Conservation (phyloP, 2,888 invertebrate species). For the Anticlea derivata region DNA sequence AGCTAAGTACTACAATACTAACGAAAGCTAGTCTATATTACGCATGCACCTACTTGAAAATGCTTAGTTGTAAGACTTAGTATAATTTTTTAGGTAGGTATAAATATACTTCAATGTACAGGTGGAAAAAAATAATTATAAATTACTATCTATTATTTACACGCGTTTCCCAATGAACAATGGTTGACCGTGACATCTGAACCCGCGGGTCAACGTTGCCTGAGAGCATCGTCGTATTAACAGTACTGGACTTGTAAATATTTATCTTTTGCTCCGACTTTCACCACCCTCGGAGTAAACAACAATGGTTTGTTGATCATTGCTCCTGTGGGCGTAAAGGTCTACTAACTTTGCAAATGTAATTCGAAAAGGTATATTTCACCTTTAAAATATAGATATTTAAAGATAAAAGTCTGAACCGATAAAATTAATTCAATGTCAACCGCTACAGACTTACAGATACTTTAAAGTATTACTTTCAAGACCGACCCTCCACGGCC, state of each 20-base stretch:
- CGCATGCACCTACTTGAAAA: no score
- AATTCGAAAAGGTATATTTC: background rate
- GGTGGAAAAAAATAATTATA: no score
- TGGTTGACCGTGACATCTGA: slow-evolving; percentile 26
- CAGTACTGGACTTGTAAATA: slow-evolving; percentile 27
- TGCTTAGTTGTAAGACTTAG: no score
- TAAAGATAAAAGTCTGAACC: slow-evolving; percentile 16
- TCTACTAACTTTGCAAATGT: background rate
- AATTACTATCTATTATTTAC: slow-evolving; percentile 6
- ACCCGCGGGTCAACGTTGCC: slow-evolving; percentile 19
- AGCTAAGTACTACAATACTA: no score
- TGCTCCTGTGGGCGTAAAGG: slow-evolving; percentile 7
- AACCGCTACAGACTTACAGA: slow-evolving; percentile 19
- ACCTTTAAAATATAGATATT: background rate
- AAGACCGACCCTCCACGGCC: slow-evolving; percentile 13
- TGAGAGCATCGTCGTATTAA: slow-evolving; percentile 21
- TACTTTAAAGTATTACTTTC: slow-evolving; percentile 31
- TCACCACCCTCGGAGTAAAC: slow-evolving; percentile 20
- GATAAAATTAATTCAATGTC: slow-evolving; percentile 25
- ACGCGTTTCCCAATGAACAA: slow-evolving; percentile 8
- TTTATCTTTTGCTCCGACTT: slow-evolving; percentile 26
- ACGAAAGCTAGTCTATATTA: no score
- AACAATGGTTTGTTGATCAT: slow-evolving; percentile 19
- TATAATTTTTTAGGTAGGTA: no score
- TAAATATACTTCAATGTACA: no score